phyloP scores from a whole-genome alignment of 2,113 vertebrate species.

The Siniperca knerii region DNA sequence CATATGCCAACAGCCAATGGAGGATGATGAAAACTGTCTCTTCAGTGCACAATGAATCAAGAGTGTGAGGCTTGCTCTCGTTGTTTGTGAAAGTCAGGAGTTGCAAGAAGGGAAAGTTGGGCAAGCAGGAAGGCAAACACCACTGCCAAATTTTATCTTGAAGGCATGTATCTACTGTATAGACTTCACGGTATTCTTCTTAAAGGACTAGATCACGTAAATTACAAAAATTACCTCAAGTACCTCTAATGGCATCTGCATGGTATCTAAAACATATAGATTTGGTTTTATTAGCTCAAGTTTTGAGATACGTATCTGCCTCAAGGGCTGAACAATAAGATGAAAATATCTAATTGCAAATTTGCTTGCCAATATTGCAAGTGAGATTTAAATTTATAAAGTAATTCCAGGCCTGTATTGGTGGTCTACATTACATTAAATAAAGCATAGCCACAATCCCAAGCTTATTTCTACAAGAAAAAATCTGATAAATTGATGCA shows the following conservation, averaged over 20 bases:
- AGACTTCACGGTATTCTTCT: not conserved
- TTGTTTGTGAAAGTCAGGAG: conserved; percentile 35
- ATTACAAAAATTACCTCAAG: not conserved
- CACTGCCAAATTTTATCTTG: not conserved
- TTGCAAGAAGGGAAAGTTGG: not conserved
- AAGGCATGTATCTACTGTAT: not conserved
- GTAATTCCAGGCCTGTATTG: not conserved
- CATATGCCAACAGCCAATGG: conserved; percentile 46
- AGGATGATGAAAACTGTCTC: conserved; percentile 45
- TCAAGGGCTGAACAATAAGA: not conserved
- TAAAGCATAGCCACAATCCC: not conserved
- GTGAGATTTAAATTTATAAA: not conserved
- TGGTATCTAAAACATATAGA: not conserved
- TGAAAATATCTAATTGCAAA: not conserved
- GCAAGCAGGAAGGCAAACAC: not conserved
- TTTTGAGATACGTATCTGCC: not conserved
- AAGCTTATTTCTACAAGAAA: not conserved
- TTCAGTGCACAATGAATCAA: conserved; percentile 50
- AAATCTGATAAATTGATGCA: not conserved
- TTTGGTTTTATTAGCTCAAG: not conserved
- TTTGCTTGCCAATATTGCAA: not conserved
- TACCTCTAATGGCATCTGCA: not conserved
- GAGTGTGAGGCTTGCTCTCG: conserved; percentile 11
- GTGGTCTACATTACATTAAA: not conserved
- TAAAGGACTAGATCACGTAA: not conserved